Conservation (phyloP, 2,797 vertebrate species). For the Peromyscus attwateri region DNA sequence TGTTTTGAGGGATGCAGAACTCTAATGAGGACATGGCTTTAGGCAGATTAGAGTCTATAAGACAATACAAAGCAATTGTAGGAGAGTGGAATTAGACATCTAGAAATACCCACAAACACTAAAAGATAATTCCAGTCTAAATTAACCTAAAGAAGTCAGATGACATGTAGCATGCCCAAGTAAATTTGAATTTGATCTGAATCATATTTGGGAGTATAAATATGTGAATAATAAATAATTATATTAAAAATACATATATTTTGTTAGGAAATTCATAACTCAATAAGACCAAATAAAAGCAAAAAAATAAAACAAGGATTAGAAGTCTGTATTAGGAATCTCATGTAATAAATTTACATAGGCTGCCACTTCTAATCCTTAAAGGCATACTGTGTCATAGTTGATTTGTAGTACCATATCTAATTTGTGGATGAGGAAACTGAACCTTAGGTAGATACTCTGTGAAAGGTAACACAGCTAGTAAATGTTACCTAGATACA, state of each 20-base stretch:
- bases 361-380: not conserved
- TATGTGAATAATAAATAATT: not conserved
- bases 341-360: not conserved
- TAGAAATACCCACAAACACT: not conserved
- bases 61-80: not conserved
- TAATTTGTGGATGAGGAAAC: constrained; percentile 3
- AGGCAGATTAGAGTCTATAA: not conserved
- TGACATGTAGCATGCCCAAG: not conserved
- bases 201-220: not conserved
- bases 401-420: not conserved
- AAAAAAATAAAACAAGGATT: not conserved
- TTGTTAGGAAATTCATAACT: not conserved
- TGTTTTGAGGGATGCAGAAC: too few relatives aligned
- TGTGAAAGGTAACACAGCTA: not conserved
- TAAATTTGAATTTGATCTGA: constrained; percentile 20
- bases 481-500: not conserved
- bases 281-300: not conserved
- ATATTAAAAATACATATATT: not conserved
- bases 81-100: not conserved
- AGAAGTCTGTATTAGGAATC: not conserved
- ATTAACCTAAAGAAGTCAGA: not conserved
- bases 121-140: constrained; percentile 10
- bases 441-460: not conserved
- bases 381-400: not conserved
- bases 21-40: not conserved